phyloP scores from a whole-genome alignment of 2,888 invertebrate genomes.

The Zygaena filipendulae region DNA sequence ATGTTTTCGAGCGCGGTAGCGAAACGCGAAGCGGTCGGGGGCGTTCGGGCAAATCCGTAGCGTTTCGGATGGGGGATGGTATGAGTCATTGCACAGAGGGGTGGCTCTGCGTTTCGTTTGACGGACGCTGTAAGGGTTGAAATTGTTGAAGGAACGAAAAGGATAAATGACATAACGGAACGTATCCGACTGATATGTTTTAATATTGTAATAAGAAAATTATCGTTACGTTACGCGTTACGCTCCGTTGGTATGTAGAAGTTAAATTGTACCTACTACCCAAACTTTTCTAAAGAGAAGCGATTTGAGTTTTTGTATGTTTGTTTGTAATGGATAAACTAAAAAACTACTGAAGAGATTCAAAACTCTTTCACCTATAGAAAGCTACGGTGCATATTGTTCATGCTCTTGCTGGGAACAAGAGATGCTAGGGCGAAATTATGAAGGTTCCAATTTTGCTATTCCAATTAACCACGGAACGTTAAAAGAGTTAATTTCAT shows the following conservation, averaged over 20 bases:
- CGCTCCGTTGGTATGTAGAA: too few species aligned
- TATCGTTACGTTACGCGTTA: background rate
- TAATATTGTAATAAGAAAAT: too few species aligned
- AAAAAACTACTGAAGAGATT: background rate
- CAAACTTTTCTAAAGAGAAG: background rate
- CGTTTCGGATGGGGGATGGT: slow-evolving; percentile 37
- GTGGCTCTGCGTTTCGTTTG: slow-evolving; percentile 47
- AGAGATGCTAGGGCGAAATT: too few species aligned
- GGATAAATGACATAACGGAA: too few species aligned
- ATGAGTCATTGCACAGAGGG: slow-evolving; percentile 56
- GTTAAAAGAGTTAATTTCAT: too few species aligned
- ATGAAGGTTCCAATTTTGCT: too few species aligned
- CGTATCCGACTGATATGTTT: too few species aligned
- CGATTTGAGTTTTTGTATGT: background rate
- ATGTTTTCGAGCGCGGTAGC: slow-evolving; percentile 41
- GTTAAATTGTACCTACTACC: too few species aligned
- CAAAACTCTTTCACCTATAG: background rate
- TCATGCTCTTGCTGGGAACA: too few species aligned
- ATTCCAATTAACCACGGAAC: too few species aligned
- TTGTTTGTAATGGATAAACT: background rate
- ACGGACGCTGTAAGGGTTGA: too few species aligned
- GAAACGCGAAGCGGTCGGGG: slow-evolving; percentile 33
- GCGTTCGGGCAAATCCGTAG: slow-evolving; percentile 30
- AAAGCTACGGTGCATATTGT: background rate
- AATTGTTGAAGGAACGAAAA: background rate